Percentiles rank a stretch among this genome's conserved stretches.
Evolutionary conservation across 2,113 vertebrate genomes (phyloP).

Genomic region (Ophiodon elongatus): DNA sequence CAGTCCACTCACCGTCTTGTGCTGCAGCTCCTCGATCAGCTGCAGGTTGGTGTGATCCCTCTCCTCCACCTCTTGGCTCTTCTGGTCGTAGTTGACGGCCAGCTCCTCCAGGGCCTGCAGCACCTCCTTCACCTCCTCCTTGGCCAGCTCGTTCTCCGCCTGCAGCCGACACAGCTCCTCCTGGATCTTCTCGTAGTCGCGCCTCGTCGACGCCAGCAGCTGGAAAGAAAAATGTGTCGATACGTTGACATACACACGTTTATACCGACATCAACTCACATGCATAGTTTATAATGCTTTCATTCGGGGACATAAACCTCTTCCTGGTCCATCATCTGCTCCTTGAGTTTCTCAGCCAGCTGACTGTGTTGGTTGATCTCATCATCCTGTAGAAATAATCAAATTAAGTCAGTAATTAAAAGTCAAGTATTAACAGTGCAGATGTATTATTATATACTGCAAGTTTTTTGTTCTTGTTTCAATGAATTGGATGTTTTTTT

Average conservation of each 20-base stretch:
- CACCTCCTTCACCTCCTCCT: slow-evolving; percentile 96
- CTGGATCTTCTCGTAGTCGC: slow-evolving; percentile 93
- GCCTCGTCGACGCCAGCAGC: slow-evolving; percentile 92
- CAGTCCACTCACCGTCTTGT: slow-evolving; percentile 85
- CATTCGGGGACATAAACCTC: slow-evolving; percentile 40
- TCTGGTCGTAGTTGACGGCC: slow-evolving; percentile 95
- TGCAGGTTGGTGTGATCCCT: slow-evolving; percentile 87
- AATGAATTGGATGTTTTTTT: too few relatives aligned
- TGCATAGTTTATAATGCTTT: background rate
- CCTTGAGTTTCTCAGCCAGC: slow-evolving; percentile 73
- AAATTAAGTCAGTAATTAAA: background rate
- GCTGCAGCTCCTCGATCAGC: slow-evolving; percentile 89
- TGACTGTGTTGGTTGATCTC: slow-evolving; percentile 77
- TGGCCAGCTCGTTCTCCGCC: slow-evolving; percentile 93
- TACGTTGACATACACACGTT: background rate
- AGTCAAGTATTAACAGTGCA: background rate
- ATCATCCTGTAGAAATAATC: slow-evolving; percentile 55
- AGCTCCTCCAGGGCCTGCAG: slow-evolving; percentile 95
- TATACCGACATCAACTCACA: background rate
- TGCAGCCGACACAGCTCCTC: slow-evolving; percentile 94
- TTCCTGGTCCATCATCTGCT: slow-evolving; percentile 76
- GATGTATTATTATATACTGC: background rate
- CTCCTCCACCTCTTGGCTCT: slow-evolving; percentile 93
- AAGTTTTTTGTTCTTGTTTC: background rate
- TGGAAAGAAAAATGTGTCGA: slow-evolving; percentile 49